Evolutionary conservation across 1,140 invertebrate genomes (phyloP), one percentile per base, ranked within the genome.

Genomic region (Maniola jurtina): DNA sequence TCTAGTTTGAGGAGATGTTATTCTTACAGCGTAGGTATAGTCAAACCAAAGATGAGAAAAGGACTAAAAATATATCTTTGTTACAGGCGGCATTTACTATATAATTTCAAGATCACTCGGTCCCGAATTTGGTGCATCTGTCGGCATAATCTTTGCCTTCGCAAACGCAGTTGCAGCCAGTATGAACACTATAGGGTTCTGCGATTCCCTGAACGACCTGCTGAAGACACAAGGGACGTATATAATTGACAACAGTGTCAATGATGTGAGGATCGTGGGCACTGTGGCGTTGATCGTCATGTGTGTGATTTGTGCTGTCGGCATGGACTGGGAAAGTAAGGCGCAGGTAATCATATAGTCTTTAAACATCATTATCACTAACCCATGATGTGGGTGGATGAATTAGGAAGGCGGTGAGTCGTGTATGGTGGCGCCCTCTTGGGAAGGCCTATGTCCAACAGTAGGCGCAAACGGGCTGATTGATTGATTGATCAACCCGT

Each of bases 131-230:
- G 98, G 99, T 6, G 98, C 98, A 0, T 98, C 98, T 0, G 98
- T 99, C 42, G 99, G 99, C 4, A 93, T 99, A 10, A 97, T 99
- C 2, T 99, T 99, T 80, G 97, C 98, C 5, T 96, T 99, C 73
- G 98, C 98, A 1, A 99, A 99, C 86, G 95, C 98, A 0, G 97
- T 99, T 0, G 96, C 97, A 0, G 97, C 98, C 0, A 97, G 98
- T 0, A 98, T 99, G 96, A 99, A 99, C 88, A 98, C 98, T 0
- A 98, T 99, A 15, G 99, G 99, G 13, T 99, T 99, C 91, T 98
- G 98, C 71, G 97, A 99, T 84, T 98, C 98, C 1, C 84, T 99
- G 1, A 97, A 96, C 77, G 94, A 95, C 33, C 87, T 97, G 7
- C 86, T 97, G 4, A 90, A 83, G 66, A 87, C 84, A 11, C 81